Evolutionary conservation across 1,140 invertebrate species (phyloP).

Genomic region (roundworm (Caenorhabditis elegans)): WBcel235 BX284606.5:14898501-14899000

Average conservation of each 20-base stretch:
- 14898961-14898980: slow-evolving; percentile 50
- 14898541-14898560: not conserved
- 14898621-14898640: slow-evolving; percentile 55
- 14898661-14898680: slow-evolving; percentile 49
- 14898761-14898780: slow-evolving; percentile 57
- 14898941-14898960: not conserved
- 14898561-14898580: slow-evolving; percentile 49
- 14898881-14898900: slow-evolving; percentile 57
- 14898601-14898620: slow-evolving; percentile 55
- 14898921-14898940: not conserved
- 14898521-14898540: not conserved
- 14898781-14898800: slow-evolving; percentile 50
- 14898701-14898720: slow-evolving; percentile 49
- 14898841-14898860: slow-evolving; percentile 62
- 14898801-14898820: slow-evolving; percentile 30
- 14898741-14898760: slow-evolving; percentile 62
- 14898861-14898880: slow-evolving; percentile 61
- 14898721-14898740: slow-evolving; percentile 51
- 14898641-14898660: not conserved
- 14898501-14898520: no score
- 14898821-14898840: slow-evolving; percentile 53
- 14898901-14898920: slow-evolving; percentile 46
- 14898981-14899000: slow-evolving; percentile 62
- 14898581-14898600: slow-evolving; percentile 53
- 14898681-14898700: slow-evolving; percentile 56